phyloP scores from a whole-genome alignment of 2,888 invertebrate genomes.

The Heliconius sara region DNA sequence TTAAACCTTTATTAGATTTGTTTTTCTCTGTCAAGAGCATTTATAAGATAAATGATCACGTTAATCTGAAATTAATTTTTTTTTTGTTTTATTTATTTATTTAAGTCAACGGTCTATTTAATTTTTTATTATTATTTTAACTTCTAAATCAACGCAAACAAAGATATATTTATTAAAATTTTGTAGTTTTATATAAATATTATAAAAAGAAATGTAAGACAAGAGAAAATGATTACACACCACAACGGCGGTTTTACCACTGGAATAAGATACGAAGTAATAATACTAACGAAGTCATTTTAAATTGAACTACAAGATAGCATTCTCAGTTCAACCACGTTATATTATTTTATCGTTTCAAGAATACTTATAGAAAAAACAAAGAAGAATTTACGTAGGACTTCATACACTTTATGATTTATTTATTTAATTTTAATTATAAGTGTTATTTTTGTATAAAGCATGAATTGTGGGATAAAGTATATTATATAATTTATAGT shows the following conservation, averaged over 20 bases:
- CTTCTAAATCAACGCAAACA: no score
- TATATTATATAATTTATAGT: no score
- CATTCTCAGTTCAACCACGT: background rate
- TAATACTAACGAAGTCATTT: background rate
- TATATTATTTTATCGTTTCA: slow-evolving; percentile 1
- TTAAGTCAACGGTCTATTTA: no score
- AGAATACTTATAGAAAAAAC: background rate
- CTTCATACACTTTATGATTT: background rate
- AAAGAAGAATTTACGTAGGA: background rate
- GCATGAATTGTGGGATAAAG: background rate
- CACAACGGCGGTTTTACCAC: background rate
- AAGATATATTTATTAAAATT: background rate
- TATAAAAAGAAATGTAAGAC: background rate
- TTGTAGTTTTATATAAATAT: background rate
- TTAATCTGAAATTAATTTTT: no score
- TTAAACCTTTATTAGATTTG: no score
- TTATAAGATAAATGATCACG: no score
- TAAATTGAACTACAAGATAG: slow-evolving; percentile 1
- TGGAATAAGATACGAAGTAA: slow-evolving; percentile 4
- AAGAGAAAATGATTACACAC: background rate
- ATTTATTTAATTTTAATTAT: background rate
- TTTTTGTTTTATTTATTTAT: no score
- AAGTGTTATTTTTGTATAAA: background rate
- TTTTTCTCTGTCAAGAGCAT: no score
- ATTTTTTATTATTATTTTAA: no score